phyloP scores from a whole-genome alignment of 2,113 vertebrate genomes.

The human (Homo sapiens) region DNA sequence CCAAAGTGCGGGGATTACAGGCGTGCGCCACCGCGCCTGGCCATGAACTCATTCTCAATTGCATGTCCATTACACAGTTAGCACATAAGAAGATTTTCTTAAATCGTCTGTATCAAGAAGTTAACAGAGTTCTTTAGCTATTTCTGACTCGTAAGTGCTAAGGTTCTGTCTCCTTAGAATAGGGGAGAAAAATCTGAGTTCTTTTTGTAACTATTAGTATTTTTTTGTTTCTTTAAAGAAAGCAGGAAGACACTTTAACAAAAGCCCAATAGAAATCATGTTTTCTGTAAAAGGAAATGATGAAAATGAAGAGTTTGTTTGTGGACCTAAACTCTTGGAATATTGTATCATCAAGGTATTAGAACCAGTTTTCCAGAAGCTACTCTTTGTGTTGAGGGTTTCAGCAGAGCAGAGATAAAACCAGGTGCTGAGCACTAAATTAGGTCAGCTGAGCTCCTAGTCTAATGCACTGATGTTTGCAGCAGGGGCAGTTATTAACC shows the following conservation, averaged over 20 bases:
- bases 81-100: neutral
- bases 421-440: neutral
- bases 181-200: neutral
- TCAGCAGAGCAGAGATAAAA: constrained; percentile 42
- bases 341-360: neutral
- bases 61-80: neutral
- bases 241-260: neutral
- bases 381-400: neutral
- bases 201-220: neutral
- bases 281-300: constrained; percentile 37
- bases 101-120: neutral
- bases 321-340: neutral
- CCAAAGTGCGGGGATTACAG: no score
- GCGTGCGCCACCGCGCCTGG: fast-evolving
- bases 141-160: neutral
- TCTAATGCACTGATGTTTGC: neutral
- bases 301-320: neutral
- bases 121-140: neutral
- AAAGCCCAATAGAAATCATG: constrained; percentile 18
- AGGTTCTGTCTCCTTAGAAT: neutral
- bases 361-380: constrained; percentile 40
- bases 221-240: constrained; percentile 11
- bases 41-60: neutral
- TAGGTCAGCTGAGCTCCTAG: neutral
- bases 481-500: constrained; percentile 11